phyloP scores from a whole-genome alignment of 2,113 vertebrate genomes.

The Sterna hirundo region DNA sequence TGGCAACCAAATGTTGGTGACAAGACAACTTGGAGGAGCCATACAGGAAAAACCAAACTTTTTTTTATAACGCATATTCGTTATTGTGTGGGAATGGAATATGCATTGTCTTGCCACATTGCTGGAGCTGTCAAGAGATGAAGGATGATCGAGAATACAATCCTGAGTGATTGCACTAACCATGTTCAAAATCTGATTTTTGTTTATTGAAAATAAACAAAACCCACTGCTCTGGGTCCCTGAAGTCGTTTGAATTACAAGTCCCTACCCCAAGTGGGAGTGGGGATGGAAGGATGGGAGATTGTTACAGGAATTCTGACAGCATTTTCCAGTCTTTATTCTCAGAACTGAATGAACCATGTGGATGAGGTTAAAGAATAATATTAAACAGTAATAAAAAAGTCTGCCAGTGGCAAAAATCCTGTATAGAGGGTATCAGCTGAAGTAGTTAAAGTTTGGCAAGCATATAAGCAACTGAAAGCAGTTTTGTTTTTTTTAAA shows the following conservation, averaged over 20 bases:
- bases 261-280: neutral
- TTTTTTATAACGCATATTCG: neutral
- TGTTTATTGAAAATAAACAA: neutral
- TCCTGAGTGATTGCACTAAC: neutral
- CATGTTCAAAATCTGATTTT: neutral
- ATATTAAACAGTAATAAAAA: slow-evolving; percentile 36
- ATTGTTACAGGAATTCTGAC: neutral
- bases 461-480: slow-evolving; percentile 5
- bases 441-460: slow-evolving; percentile 6
- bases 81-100: neutral
- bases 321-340: neutral
- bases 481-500: neutral
- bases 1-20: neutral
- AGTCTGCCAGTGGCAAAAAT: neutral
- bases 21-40: neutral
- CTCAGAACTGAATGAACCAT: neutral
- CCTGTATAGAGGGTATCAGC: neutral
- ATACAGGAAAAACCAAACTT: neutral
- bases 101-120: neutral
- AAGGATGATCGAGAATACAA: neutral
- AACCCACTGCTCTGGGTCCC: neutral
- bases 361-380: slow-evolving; percentile 16
- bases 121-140: slow-evolving; percentile 30
- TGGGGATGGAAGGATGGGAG: neutral
- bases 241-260: neutral